A percentile compares a stretch with the other conserved stretches of the same genome.
Conservation (phyloP, 1,140 invertebrate species). For the Drosophila funebris region DNA sequence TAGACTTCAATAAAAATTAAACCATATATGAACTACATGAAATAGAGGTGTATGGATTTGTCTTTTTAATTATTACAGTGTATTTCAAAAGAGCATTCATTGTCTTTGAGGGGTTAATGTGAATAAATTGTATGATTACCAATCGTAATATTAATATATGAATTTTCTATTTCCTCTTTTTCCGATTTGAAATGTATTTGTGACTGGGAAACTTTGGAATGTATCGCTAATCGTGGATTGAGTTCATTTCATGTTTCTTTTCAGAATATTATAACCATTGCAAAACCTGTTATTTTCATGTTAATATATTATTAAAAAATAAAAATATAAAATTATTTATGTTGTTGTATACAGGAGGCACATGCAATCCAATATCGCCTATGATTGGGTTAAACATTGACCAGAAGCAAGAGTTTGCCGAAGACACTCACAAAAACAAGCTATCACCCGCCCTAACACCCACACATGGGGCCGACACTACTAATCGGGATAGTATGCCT, state of each 20-base stretch:
- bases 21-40: not conserved
- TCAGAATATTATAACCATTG: not conserved
- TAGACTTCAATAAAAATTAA: not conserved
- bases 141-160: not conserved
- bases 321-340: not conserved
- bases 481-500: not conserved
- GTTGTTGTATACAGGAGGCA: not conserved
- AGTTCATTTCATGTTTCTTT: not conserved
- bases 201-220: not conserved
- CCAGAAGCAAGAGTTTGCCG: not conserved
- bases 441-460: not conserved
- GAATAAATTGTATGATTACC: not conserved
- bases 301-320: not conserved
- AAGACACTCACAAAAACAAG: not conserved
- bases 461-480: not conserved
- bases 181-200: not conserved
- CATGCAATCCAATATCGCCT: not conserved
- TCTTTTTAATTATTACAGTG: not conserved
- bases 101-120: not conserved
- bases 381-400: not conserved
- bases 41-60: not conserved
- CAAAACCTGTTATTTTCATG: slow-evolving; percentile 1
- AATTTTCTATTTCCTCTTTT: not conserved
- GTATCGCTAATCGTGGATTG: not conserved
- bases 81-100: not conserved